phyloP scores from a whole-genome alignment of 1,140 invertebrate species.

The Potamilus streckersoni region DNA sequence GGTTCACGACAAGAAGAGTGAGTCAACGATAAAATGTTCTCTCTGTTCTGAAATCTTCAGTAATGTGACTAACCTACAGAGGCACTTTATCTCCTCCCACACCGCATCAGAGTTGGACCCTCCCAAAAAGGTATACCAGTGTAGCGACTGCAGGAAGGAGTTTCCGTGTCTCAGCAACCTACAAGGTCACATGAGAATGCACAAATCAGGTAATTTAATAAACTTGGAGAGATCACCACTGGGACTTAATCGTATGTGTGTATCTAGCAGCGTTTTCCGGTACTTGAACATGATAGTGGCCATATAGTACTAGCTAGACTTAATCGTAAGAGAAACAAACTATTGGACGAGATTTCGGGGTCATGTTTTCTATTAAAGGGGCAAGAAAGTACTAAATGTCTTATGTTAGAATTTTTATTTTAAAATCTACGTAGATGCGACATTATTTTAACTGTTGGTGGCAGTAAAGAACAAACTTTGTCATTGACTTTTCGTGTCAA shows the following conservation, averaged over 20 bases:
- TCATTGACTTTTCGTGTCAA: too few relatives aligned
- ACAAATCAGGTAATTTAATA: conserved; percentile 54
- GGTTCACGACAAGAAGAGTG: conserved; percentile 46
- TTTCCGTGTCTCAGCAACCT: conserved; percentile 62
- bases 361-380: neutral
- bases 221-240: neutral
- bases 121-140: conserved; percentile 47
- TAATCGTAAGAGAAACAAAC: neutral
- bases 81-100: conserved; percentile 62
- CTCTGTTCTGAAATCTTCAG: conserved; percentile 54
- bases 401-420: too few relatives aligned
- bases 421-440: too few relatives aligned
- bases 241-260: neutral
- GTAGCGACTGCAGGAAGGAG: conserved; percentile 63
- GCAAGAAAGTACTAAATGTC: neutral
- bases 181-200: conserved; percentile 64
- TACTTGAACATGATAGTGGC: neutral
- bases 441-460: too few relatives aligned
- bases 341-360: neutral
- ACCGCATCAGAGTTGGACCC: conserved; percentile 35
- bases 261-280: neutral
- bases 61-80: conserved; percentile 50
- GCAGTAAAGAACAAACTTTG: too few relatives aligned
- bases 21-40: conserved; percentile 48
- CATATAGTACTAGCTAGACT: neutral